These are phyloP conservation scores for Calyptomena viridis DNA, from an alignment of 2,113 vertebrate genomes.

Conservation along the genomic window DNA sequence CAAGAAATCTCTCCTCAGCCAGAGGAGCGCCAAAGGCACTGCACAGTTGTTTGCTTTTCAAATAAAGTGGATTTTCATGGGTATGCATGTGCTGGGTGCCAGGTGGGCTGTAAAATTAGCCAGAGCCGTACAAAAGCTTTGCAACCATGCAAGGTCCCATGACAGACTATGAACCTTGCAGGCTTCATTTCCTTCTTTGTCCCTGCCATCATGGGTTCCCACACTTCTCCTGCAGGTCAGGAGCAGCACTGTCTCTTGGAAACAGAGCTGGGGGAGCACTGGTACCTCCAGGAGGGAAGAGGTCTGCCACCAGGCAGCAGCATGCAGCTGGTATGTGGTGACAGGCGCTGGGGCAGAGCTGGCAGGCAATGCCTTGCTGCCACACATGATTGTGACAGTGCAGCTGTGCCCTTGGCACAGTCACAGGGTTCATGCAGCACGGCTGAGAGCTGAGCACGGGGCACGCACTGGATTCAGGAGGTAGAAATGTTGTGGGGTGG, in stretches of 20 bases:
- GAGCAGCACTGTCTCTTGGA: neutral
- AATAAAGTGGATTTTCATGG: neutral
- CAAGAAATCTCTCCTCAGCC: neutral
- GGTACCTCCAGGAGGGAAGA: neutral
- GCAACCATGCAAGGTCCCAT: neutral
- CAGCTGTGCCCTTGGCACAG: neutral
- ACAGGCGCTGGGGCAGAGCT: neutral
- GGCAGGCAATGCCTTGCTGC: neutral
- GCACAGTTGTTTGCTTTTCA: neutral
- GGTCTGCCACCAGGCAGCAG: neutral
- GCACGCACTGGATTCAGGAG: accelerated
- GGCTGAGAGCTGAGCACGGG: accelerated
- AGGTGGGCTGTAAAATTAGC: neutral
- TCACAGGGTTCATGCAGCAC: accelerated
- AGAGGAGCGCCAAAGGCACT: neutral
- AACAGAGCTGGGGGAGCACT: neutral
- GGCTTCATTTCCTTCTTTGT: neutral
- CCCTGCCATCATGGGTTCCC: neutral
- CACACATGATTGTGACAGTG: accelerated
- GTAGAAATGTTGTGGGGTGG: neutral
- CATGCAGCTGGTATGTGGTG: neutral
- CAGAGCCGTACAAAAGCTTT: neutral
- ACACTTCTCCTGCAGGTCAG: neutral
- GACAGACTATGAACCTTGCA: neutral
- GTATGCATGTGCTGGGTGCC: accelerated